Conservation (phyloP, 2,113 vertebrate species). For the Oreotrochilus melanogaster region DNA sequence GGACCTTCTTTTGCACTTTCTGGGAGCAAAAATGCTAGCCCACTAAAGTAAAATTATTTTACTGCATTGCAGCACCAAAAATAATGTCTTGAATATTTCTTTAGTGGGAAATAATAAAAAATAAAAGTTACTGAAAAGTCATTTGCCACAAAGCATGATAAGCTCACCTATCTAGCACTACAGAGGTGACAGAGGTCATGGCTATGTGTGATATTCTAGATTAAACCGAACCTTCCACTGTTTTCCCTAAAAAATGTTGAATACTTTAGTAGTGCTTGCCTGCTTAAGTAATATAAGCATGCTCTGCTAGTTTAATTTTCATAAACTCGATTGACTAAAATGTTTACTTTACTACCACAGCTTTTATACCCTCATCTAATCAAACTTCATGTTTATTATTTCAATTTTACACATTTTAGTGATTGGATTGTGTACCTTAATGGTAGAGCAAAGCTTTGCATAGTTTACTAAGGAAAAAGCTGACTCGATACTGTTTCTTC, state of each 20-base stretch:
- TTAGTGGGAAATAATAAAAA: neutral
- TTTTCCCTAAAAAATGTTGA: slow-evolving; percentile 11
- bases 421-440: slow-evolving; percentile 68
- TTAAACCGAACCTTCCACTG: neutral
- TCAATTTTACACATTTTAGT: slow-evolving; percentile 62
- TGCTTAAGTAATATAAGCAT: slow-evolving; percentile 42
- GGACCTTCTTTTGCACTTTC: neutral
- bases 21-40: neutral
- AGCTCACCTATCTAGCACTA: neutral
- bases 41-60: neutral
- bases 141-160: neutral
- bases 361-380: slow-evolving; percentile 69
- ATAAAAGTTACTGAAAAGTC: neutral
- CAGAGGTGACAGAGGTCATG: neutral
- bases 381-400: slow-evolving; percentile 66
- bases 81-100: neutral
- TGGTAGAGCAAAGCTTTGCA: slow-evolving; percentile 22
- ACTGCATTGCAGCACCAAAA: neutral
- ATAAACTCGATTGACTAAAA: slow-evolving; percentile 70
- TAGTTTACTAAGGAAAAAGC: slow-evolving; percentile 33
- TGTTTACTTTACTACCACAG: slow-evolving; percentile 60
- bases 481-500: slow-evolving; percentile 54
- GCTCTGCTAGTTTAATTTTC: slow-evolving; percentile 70
- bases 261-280: slow-evolving; percentile 8
- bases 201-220: neutral